A percentile compares a stretch with the other conserved stretches of the same genome.
phyloP scores from a whole-genome alignment of 2,888 invertebrate species.

The Cosmopolites sordidus region DNA sequence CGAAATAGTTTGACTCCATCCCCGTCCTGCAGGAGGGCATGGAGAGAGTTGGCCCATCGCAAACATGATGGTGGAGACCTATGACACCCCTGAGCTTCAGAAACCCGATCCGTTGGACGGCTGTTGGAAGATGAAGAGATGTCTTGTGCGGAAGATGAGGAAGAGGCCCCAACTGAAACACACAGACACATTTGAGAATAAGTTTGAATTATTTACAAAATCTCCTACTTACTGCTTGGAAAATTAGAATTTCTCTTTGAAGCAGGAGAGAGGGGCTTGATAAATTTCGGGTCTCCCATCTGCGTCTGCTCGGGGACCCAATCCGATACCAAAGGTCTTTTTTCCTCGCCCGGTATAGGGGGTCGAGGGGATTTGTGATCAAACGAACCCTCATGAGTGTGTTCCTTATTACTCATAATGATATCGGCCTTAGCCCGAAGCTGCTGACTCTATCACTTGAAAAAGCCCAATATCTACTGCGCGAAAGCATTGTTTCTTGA shows the following conservation, averaged over 20 bases:
- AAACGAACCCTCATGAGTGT: conserved; percentile 40
- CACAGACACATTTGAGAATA: not conserved
- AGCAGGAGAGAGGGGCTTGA: conserved; percentile 38
- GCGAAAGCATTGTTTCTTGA: conserved; percentile 18
- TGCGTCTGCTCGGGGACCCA: conserved; percentile 33
- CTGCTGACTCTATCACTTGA: conserved; percentile 6
- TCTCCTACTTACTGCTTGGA: conserved; percentile 33
- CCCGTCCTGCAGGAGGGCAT: conserved; percentile 79
- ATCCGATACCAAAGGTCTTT: conserved; percentile 42
- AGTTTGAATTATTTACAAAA: not conserved
- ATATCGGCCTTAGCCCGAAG: conserved; percentile 10
- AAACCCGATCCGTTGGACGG: not conserved
- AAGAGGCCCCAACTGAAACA: not conserved
- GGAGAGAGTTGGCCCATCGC: conserved; percentile 85
- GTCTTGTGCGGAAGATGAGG: not conserved
- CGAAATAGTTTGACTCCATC: conserved; percentile 87
- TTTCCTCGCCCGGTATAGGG: conserved; percentile 77
- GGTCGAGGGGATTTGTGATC: conserved; percentile 73
- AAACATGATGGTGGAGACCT: conserved; percentile 65
- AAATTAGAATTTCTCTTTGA: conserved; percentile 34
- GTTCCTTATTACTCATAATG: conserved; percentile 29
- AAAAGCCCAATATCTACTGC: conserved; percentile 10
- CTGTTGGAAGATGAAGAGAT: not conserved
- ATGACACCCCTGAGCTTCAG: conserved; percentile 27
- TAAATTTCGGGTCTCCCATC: conserved; percentile 22